Evolutionary conservation across 2,888 invertebrate genomes (phyloP).

Genomic region (Sympetrum striolatum): DNA sequence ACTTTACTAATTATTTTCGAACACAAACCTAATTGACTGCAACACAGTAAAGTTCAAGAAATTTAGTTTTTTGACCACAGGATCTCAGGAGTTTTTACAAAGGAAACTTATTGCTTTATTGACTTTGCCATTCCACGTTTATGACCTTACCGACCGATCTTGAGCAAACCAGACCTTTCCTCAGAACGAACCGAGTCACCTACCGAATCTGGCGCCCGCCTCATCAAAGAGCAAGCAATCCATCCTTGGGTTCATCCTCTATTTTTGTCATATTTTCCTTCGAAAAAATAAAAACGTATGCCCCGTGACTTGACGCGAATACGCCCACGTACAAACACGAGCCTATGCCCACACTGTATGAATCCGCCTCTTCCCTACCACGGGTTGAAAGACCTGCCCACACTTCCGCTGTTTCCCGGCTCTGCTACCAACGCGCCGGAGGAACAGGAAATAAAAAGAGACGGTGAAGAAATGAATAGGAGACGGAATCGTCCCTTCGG

Average conservation of each 20-base stretch:
- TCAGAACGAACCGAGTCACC: not conserved
- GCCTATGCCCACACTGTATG: not conserved
- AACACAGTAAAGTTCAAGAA: too few species aligned
- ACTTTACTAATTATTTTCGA: too few species aligned
- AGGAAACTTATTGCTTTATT: too few species aligned
- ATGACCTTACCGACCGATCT: not conserved
- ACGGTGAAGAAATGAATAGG: not conserved
- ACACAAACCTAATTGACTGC: too few species aligned
- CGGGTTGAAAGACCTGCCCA: slow-evolving; percentile 31
- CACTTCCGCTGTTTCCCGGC: not conserved
- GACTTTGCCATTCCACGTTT: not conserved
- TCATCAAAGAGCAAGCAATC: not conserved
- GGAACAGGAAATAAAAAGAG: not conserved
- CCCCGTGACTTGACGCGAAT: not conserved
- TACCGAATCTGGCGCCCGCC: not conserved
- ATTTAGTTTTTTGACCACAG: too few species aligned
- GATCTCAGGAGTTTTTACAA: too few species aligned
- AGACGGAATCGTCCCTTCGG: not conserved
- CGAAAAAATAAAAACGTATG: not conserved
- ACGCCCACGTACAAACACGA: slow-evolving; percentile 12
- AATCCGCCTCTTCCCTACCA: not conserved
- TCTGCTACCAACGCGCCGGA: not conserved
- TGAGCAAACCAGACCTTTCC: not conserved
- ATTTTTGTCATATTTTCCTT: not conserved
- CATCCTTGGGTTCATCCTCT: not conserved